Evolutionary conservation across 2,888 invertebrate species (phyloP).

Genomic region (Rugalucina vietnamica): DNA sequence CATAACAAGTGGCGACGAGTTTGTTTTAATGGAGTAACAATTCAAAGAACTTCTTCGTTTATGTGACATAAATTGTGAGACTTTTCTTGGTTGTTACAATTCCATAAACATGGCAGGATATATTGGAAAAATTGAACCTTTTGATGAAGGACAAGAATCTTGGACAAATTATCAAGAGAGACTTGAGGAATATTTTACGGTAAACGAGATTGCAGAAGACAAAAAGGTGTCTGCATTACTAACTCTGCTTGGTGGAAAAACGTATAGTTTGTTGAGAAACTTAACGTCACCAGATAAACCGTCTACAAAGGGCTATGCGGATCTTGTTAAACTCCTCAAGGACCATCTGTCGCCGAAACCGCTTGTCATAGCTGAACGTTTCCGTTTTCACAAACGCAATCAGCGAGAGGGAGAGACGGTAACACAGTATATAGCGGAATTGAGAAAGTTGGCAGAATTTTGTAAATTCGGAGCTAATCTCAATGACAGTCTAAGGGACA

Average conservation of each 20-base stretch:
- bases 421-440: constrained; percentile 36
- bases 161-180: not conserved
- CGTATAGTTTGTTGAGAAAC: constrained; percentile 32
- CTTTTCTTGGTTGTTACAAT: too few species aligned
- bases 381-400: constrained; percentile 57
- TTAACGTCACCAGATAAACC: constrained; percentile 50
- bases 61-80: too few species aligned
- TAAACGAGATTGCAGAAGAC: not conserved
- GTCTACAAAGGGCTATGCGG: constrained; percentile 35
- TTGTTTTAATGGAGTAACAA: too few species aligned
- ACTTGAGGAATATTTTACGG: not conserved
- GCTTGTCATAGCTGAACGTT: constrained; percentile 50
- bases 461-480: constrained; percentile 55
- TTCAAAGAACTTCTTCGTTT: too few species aligned
- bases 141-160: too few species aligned
- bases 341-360: constrained; percentile 54
- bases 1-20: too few species aligned
- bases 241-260: constrained; percentile 48
- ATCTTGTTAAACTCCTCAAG: constrained; percentile 19
- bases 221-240: constrained; percentile 53
- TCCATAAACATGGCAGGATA: too few species aligned
- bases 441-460: constrained; percentile 48
- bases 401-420: constrained; percentile 44
- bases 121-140: too few species aligned
- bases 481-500: constrained; percentile 51